Conservation (phyloP, 2,113 vertebrate genomes). For the Eubucco bourcierii region DNA sequence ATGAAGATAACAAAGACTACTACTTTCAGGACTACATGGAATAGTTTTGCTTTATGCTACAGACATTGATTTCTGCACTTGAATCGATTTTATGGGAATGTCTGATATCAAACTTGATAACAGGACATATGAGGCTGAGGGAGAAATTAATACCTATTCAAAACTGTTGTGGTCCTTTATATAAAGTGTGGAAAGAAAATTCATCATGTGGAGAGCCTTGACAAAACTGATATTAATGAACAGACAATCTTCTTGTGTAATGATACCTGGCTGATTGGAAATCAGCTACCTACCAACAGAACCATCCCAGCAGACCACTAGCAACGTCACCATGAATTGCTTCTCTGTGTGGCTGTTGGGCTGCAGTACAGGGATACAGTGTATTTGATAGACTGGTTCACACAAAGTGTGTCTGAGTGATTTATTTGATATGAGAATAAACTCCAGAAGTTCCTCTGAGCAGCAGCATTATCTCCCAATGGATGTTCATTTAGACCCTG, state of each 20-base stretch:
- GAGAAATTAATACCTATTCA: background rate
- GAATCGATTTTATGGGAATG: background rate
- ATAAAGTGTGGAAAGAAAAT: background rate
- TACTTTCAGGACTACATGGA: background rate
- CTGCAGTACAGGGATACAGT: background rate
- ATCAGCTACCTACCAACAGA: background rate
- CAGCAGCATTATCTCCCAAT: background rate
- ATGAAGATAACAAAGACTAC: background rate
- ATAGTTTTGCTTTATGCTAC: background rate
- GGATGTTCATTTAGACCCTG: slow-evolving; percentile 2
- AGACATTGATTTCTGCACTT: background rate
- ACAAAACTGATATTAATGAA: background rate
- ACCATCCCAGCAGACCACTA: background rate
- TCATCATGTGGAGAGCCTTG: background rate
- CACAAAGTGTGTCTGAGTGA: background rate
- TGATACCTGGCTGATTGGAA: background rate
- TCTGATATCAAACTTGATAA: background rate
- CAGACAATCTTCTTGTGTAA: background rate
- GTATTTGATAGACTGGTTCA: background rate
- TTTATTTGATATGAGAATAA: background rate
- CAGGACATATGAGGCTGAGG: background rate
- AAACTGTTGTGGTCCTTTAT: background rate
- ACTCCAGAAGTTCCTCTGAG: background rate
- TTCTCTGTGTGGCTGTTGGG: background rate
- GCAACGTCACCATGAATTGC: background rate